Evolutionary conservation across 2,888 invertebrate species (phyloP).

Genomic region (Sphaeridia pumilis): DNA sequence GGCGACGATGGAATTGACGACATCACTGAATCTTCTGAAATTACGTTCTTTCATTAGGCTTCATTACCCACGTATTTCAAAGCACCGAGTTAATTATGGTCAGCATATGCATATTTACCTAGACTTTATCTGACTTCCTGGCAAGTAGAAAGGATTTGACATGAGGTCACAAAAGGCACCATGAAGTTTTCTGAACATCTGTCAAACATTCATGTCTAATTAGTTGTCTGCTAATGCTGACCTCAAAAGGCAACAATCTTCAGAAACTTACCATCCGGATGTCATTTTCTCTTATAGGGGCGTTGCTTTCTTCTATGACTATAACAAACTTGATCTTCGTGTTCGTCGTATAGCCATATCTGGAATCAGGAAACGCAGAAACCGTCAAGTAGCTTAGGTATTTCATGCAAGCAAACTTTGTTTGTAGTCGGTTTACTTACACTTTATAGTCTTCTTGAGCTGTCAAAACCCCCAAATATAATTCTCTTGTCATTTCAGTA

Average conservation of each 20-base stretch:
- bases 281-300: conserved; percentile 81
- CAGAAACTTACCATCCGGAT: conserved; percentile 61
- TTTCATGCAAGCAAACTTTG: no score
- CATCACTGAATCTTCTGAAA: conserved; percentile 12
- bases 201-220: conserved; percentile 27
- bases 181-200: conserved; percentile 84
- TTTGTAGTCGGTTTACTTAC: no score
- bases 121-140: conserved; percentile 77
- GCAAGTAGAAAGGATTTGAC: conserved; percentile 92
- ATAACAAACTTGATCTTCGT: conserved; percentile 90
- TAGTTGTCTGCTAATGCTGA: no score
- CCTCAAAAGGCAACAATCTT: no score
- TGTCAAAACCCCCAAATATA: conserved; percentile 81
- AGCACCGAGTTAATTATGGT: no score
- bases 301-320: conserved; percentile 79
- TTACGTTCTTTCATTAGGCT: no score
- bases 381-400: neutral
- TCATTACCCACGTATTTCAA: no score
- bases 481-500: conserved; percentile 65
- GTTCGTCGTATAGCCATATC: conserved; percentile 94
- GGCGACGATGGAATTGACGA: conserved; percentile 9
- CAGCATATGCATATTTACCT: conserved; percentile 53
- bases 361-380: conserved; percentile 40
- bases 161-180: conserved; percentile 85
- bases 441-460: conserved; percentile 94